These are phyloP conservation scores for Coecobrya sp. DNA, from an alignment of 2,888 invertebrate species.

Conservation along the genomic window DNA sequence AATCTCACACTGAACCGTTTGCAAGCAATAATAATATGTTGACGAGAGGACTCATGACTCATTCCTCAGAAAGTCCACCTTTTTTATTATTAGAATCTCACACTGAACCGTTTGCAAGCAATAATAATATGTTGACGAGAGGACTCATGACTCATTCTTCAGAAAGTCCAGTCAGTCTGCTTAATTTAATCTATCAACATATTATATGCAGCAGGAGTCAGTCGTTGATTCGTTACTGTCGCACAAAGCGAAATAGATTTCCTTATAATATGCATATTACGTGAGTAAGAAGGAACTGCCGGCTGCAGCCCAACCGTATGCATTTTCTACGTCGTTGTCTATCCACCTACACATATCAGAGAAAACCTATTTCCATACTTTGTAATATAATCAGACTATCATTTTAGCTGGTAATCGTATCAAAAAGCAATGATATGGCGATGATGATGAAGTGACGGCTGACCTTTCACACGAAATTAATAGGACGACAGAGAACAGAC, in stretches of 20 bases:
- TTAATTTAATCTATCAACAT: constrained; percentile 53
- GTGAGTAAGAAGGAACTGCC: neutral
- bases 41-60: constrained; percentile 32
- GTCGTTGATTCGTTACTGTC: constrained; percentile 10
- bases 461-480: constrained; percentile 75
- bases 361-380: neutral
- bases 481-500: constrained; percentile 2
- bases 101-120: neutral
- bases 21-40: neutral
- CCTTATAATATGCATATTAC: constrained; percentile 25
- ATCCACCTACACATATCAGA: constrained; percentile 9
- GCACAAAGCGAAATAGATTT: constrained; percentile 33
- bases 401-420: neutral
- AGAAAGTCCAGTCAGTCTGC: neutral
- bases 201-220: neutral
- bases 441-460: constrained; percentile 68
- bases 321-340: neutral
- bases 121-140: neutral
- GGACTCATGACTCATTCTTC: constrained; percentile 45
- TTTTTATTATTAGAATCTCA: neutral
- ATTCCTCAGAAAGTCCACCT: constrained; percentile 28
- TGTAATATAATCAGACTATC: neutral
- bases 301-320: neutral
- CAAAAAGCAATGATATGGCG: constrained; percentile 18
- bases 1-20: neutral